phyloP scores from a whole-genome alignment of 2,113 vertebrate species.

The Cepphus grylle region DNA sequence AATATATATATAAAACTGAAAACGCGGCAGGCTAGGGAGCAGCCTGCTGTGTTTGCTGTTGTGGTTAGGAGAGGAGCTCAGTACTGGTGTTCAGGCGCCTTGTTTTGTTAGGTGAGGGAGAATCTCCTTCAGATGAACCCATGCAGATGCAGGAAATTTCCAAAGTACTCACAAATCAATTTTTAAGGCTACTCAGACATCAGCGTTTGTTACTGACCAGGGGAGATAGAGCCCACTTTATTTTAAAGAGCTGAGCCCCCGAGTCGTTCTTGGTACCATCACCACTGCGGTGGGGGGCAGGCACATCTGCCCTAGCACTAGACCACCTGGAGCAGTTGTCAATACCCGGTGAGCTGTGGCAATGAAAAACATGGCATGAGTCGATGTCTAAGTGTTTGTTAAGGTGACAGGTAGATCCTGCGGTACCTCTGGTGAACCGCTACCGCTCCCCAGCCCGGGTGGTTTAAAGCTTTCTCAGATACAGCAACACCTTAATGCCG shows the following conservation, averaged over 20 bases:
- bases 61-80: background rate
- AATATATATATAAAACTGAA: background rate
- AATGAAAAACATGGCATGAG: background rate
- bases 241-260: background rate
- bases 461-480: background rate
- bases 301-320: background rate
- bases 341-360: background rate
- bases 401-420: background rate
- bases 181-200: background rate
- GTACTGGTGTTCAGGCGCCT: background rate
- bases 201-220: background rate
- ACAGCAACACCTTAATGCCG: background rate
- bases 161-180: background rate
- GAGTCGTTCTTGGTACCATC: background rate
- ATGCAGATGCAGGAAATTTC: background rate
- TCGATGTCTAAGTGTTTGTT: background rate
- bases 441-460: background rate
- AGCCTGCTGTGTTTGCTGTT: background rate
- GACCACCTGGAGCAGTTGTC: background rate
- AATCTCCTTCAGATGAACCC: background rate
- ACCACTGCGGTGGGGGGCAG: background rate
- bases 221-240: background rate
- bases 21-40: background rate
- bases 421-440: background rate
- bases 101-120: background rate